Base-by-base conservation (phyloP, 2,888 invertebrate genomes). In the Agonopterix heracliana region DNA sequence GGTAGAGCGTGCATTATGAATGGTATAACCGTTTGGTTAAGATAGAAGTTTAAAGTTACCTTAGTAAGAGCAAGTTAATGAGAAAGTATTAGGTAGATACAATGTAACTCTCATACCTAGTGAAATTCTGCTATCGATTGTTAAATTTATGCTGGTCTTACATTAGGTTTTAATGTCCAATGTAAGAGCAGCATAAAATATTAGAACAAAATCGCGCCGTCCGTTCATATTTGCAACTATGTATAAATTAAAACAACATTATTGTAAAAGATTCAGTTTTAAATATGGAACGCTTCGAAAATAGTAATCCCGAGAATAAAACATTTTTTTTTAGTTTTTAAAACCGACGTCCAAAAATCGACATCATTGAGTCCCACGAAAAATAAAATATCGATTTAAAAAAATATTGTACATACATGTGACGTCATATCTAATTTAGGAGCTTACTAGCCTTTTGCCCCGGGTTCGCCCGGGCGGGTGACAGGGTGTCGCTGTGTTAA, bases 371-470 rank as follows among this genome's bases (percentile, higher is more conserved):
- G 26, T 26, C 26, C 26, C 26, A 26, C 26, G 26, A 26, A 26
- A 1, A 26, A 11, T 9, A 17, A 12, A 17, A 40, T 34, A 38
- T 40, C 35, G 38, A 48, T 50, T 50, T 50, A 46, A 54, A 49
- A 50, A 26, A 26, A 26, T 26, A 41, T 41, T 84, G 81, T 85
- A 82, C 72, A 79, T 82, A 81, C 64, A 68, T 73, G 66, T 81
- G 78, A 79, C 76, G 78, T 86, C 87, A 87, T 88, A 88, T 87
- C 87, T 85, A 71, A 68, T 64, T 81, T 86, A 86, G 79, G 87
- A 88, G 87, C 87, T 88, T 88, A 87, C 81, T 84, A 86, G 86
- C 86, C 84, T 87, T 86, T 86, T 82, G 82, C 66, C 82, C 84
- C 84, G 85, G 74, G 77, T 59, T 60, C 67, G 70, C 76, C 79